Evolutionary conservation across 2,888 invertebrate genomes (phyloP), one percentile per base, ranked within the genome.

Genomic region (Isotomurus palustris): DNA sequence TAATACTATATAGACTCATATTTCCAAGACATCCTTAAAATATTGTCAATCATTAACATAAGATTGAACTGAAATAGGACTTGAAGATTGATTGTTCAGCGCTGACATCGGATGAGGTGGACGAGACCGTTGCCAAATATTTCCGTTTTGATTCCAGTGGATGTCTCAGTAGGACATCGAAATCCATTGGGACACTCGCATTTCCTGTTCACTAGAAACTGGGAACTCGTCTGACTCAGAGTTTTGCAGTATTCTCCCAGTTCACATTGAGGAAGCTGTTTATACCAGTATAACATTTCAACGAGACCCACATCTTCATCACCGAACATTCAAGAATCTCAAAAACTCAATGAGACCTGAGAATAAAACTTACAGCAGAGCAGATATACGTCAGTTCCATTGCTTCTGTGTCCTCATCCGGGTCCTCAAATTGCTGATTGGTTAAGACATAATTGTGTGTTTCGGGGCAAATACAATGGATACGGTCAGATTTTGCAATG

Each of bases 391-490:
- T 58, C 24, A 67, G 65, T 43, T 68, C 68, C 53, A 72, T 60
- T 14, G 62, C 54, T 56, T 72, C 69, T 3, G 57, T 55, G 5
- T 70, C 67, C 8, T 55, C 55, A 36, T 64, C 69, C 19, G 66
- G 52, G 22, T 71, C 68, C n/a, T 61, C 66, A 41, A 67, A 71
- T n/a, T 64, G 50, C 29, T 67, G 68, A 35, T 70, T 66, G 27
- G 66, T 61, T 22, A 68, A 25, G 14, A 66, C 64, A 36, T 71
- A 70, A 51, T 65, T 69, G 50, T 66, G 65, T 49, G 43, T 58
- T 24, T 69, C 69, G 4, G 72, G 71, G 48, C 72, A 72, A 47
- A 66, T 55, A 49, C 72, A 72, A 22, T 68, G 69, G 40, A 71
- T 53, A 25, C 56, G 58, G 36, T 71, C 70, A 25, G 61, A 52